Conservation (phyloP, 2,113 vertebrate species). For the Protomyctophum bolini region DNA sequence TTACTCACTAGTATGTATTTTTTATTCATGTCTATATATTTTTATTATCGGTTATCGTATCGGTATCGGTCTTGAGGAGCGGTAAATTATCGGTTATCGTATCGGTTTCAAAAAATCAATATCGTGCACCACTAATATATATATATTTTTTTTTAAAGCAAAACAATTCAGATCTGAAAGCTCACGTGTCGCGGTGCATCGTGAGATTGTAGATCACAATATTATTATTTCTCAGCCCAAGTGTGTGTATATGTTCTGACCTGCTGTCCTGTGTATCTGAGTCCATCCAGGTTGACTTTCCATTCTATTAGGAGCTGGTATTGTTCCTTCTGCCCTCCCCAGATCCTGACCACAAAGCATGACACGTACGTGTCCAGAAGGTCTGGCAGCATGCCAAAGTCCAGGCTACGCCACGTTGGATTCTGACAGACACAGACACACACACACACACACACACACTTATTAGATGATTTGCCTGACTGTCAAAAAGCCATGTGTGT, state of each 20-base stretch:
- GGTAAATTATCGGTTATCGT: no score
- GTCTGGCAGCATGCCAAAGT: constrained; percentile 95
- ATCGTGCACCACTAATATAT: no score
- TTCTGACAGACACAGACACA: constrained; percentile 79
- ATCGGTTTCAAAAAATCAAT: no score
- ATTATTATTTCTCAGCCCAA: no score
- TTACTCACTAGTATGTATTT: no score
- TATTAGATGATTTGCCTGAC: not conserved
- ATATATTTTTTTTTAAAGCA: no score
- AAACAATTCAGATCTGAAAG: no score
- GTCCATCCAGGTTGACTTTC: constrained; percentile 94
- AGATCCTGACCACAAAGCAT: constrained; percentile 94
- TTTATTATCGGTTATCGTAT: no score
- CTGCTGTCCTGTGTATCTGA: constrained; percentile 96
- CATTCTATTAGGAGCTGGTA: constrained; percentile 94
- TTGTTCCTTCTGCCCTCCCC: constrained; percentile 89
- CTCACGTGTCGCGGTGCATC: no score
- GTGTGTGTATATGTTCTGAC: constrained; percentile 68
- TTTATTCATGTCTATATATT: no score
- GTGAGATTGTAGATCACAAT: no score
- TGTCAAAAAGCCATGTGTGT: not conserved
- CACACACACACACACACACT: constrained; percentile 37
- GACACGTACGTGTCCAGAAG: constrained; percentile 94
- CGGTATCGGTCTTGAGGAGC: no score
- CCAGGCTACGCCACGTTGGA: constrained; percentile 96